These are phyloP conservation scores for Caenorhabditis sp. DNA, from an alignment of 2,888 invertebrate genomes.

Conservation along the genomic window DNA sequence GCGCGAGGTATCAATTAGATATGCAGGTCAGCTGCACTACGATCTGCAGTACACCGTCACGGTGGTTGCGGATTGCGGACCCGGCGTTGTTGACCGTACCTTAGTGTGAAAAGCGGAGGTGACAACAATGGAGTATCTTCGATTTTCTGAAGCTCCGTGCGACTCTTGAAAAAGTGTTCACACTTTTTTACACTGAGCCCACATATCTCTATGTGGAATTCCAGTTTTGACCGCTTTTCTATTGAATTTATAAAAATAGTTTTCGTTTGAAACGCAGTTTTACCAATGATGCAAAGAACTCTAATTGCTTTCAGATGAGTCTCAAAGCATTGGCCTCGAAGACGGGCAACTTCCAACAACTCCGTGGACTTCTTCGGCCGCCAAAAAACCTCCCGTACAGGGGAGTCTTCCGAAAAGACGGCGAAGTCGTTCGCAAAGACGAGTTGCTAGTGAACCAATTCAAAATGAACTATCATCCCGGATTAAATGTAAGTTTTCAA, in stretches of 20 bases:
- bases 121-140: conserved; percentile 15
- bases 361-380: conserved; percentile 66
- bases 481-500: conserved; percentile 76
- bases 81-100: conserved; percentile 40
- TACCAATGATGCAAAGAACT: conserved; percentile 20
- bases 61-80: conserved; percentile 26
- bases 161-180: not conserved
- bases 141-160: conserved; percentile 3
- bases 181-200: too few species aligned
- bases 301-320: conserved; percentile 42
- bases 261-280: too few species aligned
- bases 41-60: conserved; percentile 16
- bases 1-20: conserved; percentile 44
- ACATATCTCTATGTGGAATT: too few species aligned
- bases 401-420: conserved; percentile 72
- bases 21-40: conserved; percentile 39
- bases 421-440: conserved; percentile 69
- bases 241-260: too few species aligned
- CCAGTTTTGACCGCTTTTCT: too few species aligned
- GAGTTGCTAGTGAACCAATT: conserved; percentile 76
- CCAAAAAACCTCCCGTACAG: conserved; percentile 75
- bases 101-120: not conserved
- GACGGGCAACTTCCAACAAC: conserved; percentile 24
- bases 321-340: conserved; percentile 18
- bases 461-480: conserved; percentile 78